Conservation (phyloP, 64 coral and sea anemone genomes). For the Montipora efflorescens region DNA sequence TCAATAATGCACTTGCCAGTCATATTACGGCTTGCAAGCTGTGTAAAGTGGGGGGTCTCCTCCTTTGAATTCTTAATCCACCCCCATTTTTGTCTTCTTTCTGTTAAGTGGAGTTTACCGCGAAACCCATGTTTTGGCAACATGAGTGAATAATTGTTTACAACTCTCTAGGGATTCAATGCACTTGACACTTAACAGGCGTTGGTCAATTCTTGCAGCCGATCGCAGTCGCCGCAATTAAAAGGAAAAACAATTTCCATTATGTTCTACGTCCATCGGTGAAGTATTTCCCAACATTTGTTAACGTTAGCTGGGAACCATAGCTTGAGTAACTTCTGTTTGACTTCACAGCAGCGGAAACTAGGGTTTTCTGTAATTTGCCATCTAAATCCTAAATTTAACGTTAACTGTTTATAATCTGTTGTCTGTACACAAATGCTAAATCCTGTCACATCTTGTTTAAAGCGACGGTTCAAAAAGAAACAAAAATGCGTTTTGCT, state of each 20-base stretch:
- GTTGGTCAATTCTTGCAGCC: neutral
- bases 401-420: conserved; percentile 19
- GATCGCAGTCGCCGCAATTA: neutral
- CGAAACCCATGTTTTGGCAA: conserved; percentile 23
- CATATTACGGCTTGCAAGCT: neutral
- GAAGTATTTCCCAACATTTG: neutral
- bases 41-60: conserved; percentile 8
- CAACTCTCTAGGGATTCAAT: too few species aligned
- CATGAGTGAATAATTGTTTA: conserved; percentile 6
- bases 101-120: neutral
- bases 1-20: conserved; percentile 12
- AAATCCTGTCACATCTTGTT: neutral
- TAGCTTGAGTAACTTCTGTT: neutral
- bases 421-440: neutral
- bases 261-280: neutral
- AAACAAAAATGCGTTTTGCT: neutral
- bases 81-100: neutral
- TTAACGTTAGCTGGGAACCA: neutral
- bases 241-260: neutral
- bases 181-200: too few species aligned
- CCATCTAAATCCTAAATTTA: conserved; percentile 26
- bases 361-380: neutral
- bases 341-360: neutral
- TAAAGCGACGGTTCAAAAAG: neutral
- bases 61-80: conserved; percentile 11